Evolutionary conservation across 2,888 invertebrate genomes (phyloP), one percentile per base, ranked within the genome.

Genomic region (Schrankia costaestrigalis): DNA sequence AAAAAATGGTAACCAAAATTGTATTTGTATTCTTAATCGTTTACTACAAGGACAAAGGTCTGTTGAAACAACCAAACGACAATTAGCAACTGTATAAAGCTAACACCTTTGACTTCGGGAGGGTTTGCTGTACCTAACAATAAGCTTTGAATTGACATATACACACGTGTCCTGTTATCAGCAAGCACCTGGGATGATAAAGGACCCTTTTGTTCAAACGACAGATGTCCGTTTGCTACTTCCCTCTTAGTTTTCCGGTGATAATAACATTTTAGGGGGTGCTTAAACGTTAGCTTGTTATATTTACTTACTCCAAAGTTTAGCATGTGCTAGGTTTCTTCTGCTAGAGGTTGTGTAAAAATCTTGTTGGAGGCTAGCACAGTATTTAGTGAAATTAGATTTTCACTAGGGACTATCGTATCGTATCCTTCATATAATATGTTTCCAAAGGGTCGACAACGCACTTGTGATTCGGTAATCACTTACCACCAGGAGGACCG

Each of bases 121-220:
- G 30, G 5, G 12, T 11, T 11, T 11, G 15, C 10, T 26, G 22
- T 11, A 8, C 10, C 3, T 28, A 35, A 15, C 6, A 11, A 26
- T 19, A 18, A 15, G 18, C 28, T 35, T 33, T 25, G 24, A 51
- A 38, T 47, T 56, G 43, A 46, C 24, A 27, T 5, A 34, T 26
- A 18, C 44, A 44, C 56, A 56, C 58, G 56, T 55, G 65, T 41
- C 30, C 11, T 37, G 42, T 65, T 68, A 70, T 70, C 66, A 49
- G 36, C 32, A 37, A 23, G 40, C 51, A 48, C 56, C 50, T 43
- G 54, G 44, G 31, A 41, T 51, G 54, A 60, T 61, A 57, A 63
- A 46, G 51, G 54, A 35, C 50, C 43, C 50, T 47, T 54, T 61
- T 62, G 57, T 63, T 34, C 26, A 23, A 43, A 26, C 13, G 43